Evolutionary conservation across 2,888 invertebrate species (phyloP).

Genomic region (Mythimna pallens): DNA sequence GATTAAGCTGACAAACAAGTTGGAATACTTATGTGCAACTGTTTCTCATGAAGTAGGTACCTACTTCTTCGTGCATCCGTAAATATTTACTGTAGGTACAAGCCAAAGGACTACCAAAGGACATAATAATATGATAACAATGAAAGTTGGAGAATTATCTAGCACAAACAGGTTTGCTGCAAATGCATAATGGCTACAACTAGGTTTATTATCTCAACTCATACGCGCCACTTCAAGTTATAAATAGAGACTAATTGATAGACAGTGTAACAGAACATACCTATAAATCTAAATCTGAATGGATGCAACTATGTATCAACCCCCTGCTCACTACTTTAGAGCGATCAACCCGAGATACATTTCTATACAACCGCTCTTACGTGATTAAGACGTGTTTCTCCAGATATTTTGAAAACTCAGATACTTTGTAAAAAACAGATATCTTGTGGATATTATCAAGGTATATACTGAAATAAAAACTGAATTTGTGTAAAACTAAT

Average conservation of each 20-base stretch:
- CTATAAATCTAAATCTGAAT: neutral
- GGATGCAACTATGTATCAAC: neutral
- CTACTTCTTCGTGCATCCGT: neutral
- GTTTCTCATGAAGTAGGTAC: neutral
- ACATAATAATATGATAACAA: constrained; percentile 18
- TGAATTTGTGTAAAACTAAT: no score
- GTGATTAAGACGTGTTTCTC: no score
- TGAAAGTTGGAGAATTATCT: constrained; percentile 34
- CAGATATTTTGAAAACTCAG: no score
- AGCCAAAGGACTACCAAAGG: constrained; percentile 1
- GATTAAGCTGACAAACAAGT: constrained; percentile 13
- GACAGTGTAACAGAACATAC: constrained; percentile 1
- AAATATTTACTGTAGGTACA: constrained; percentile 7
- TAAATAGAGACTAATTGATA: constrained; percentile 34
- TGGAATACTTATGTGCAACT: neutral
- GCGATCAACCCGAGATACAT: no score
- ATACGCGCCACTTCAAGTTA: constrained; percentile 21
- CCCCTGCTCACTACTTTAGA: neutral
- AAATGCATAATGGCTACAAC: constrained; percentile 3
- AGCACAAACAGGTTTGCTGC: constrained; percentile 15
- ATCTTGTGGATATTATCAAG: no score
- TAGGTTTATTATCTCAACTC: constrained; percentile 18
- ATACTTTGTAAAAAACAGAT: no score
- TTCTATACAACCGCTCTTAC: no score
- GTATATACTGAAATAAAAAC: no score